Conservation (phyloP, 2,888 invertebrate species). For the Eristalis tenax region DNA sequence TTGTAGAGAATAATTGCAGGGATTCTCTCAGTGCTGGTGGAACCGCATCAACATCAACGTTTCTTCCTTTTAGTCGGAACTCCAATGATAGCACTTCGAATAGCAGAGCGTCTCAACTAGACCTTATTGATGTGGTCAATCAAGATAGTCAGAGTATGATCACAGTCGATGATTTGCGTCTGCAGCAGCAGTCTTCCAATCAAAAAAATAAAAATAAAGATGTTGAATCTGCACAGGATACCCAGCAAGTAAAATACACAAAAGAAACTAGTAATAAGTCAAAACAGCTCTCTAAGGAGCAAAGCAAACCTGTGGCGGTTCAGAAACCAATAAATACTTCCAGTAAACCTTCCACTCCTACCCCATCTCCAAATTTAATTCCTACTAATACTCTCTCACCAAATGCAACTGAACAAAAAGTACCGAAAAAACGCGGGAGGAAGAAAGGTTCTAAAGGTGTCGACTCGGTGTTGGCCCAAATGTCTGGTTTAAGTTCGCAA, state of each 20-base stretch:
- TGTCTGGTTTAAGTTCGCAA: conserved; percentile 77
- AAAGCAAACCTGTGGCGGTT: not conserved
- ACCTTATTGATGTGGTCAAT: conserved; percentile 73
- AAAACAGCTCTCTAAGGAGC: conserved; percentile 42
- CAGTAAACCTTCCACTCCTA: conserved; percentile 38
- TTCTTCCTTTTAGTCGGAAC: conserved; percentile 64
- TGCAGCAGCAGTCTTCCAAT: conserved; percentile 56
- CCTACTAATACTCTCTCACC: not conserved
- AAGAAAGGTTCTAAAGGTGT: conserved; percentile 81
- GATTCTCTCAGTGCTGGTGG: conserved; percentile 32
- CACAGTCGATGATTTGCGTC: conserved; percentile 72
- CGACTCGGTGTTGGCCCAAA: conserved; percentile 79
- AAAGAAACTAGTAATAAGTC: conserved; percentile 39
- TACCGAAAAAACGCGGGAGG: conserved; percentile 79
- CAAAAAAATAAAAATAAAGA: conserved; percentile 34
- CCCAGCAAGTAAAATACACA: conserved; percentile 21
- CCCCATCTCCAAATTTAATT: conserved; percentile 4
- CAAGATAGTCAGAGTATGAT: conserved; percentile 66
- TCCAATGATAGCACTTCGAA: conserved; percentile 77
- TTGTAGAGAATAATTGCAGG: conserved; percentile 39
- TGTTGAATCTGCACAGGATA: conserved; percentile 16
- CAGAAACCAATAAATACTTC: conserved; percentile 10
- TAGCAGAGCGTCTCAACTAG: conserved; percentile 75
- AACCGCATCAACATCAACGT: conserved; percentile 30
- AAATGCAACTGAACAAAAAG: conserved; percentile 47